Evolutionary conservation across 2,113 vertebrate genomes (phyloP).

Genomic region (Pelmatolapia mariae): DNA sequence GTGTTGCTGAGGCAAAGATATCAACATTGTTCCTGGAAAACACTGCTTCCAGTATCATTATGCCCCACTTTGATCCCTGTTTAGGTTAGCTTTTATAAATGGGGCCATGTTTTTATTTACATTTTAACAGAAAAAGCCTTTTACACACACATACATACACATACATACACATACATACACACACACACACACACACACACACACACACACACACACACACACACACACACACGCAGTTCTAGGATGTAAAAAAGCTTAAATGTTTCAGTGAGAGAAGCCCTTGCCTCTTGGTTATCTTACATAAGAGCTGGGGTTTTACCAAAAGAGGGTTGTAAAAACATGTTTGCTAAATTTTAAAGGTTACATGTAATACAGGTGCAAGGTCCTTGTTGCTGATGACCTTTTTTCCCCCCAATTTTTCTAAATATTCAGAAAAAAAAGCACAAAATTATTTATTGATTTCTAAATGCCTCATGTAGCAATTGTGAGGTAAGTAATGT

Average conservation of each 20-base stretch:
- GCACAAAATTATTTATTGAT: conserved; percentile 15
- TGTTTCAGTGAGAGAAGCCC: background rate
- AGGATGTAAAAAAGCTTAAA: background rate
- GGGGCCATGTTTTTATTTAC: background rate
- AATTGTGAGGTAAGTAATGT: background rate
- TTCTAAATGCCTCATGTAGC: background rate
- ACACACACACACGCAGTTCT: no score
- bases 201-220: no score
- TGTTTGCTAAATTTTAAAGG: background rate
- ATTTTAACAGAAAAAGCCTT: background rate
- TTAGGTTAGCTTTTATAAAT: background rate
- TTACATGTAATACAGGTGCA: background rate
- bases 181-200: no score
- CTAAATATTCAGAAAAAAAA: conserved; percentile 15
- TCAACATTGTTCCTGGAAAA: background rate
- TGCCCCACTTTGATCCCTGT: background rate
- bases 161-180: no score
- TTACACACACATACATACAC: no score
- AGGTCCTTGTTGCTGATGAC: background rate
- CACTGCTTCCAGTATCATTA: background rate
- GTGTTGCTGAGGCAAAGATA: background rate
- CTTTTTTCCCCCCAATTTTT: background rate
- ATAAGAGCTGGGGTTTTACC: background rate
- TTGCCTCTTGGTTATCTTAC: background rate
- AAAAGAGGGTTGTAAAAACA: background rate